These are phyloP conservation scores for Lepidonotus clava DNA, from an alignment of 2,888 invertebrate species.

Conservation along the genomic window DNA sequence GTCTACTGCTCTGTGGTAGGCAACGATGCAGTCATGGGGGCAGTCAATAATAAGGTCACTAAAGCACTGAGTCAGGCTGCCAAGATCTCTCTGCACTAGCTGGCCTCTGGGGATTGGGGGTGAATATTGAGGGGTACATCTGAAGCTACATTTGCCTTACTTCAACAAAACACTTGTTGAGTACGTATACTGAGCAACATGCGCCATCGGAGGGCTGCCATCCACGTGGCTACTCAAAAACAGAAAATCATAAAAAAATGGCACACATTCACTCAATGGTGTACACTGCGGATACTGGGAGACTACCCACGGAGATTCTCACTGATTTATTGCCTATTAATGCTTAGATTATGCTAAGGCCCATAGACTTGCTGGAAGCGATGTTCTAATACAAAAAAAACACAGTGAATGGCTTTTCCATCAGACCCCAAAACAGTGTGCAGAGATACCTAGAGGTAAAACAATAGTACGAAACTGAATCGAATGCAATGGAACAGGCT, in stretches of 20 bases:
- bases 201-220: neutral
- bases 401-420: neutral
- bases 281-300: neutral
- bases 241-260: neutral
- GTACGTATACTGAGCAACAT: neutral
- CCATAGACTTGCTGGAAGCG: neutral
- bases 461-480: neutral
- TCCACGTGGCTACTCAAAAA: neutral
- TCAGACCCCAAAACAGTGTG: constrained; percentile 1
- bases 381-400: neutral
- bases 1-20: constrained; percentile 35
- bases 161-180: neutral
- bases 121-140: neutral
- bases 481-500: constrained; percentile 5
- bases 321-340: neutral
- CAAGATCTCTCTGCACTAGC: neutral
- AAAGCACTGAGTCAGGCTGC: constrained; percentile 20
- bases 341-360: neutral
- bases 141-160: neutral
- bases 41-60: neutral
- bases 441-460: neutral
- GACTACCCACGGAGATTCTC: neutral
- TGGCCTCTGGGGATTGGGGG: neutral
- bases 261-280: constrained; percentile 28
- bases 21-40: neutral